Evolutionary conservation across 2,797 vertebrate genomes (phyloP).

Genomic region (Discoglossus pictus): DNA sequence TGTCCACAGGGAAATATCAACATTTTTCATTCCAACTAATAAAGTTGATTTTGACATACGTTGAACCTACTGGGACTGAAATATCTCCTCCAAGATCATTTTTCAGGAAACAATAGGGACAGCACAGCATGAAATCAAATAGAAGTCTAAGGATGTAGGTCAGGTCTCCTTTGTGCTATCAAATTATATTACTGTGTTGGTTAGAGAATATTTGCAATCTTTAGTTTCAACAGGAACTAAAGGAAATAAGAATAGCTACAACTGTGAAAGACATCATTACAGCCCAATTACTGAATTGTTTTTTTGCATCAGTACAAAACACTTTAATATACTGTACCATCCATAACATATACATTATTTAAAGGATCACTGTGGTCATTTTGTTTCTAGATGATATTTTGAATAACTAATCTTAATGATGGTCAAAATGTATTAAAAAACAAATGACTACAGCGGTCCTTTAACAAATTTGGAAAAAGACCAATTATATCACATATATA

Average conservation of each 20-base stretch:
- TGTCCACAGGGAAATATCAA: slow-evolving; percentile 34
- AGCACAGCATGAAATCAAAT: slow-evolving; percentile 11
- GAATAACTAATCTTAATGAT: no score
- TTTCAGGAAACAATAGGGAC: slow-evolving; percentile 35
- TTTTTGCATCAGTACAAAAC: neutral
- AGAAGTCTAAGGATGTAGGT: neutral
- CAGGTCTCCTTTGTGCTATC: slow-evolving; percentile 1
- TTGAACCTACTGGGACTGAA: slow-evolving; percentile 27
- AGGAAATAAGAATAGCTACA: neutral
- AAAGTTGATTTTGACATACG: slow-evolving; percentile 14
- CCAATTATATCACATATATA: no score
- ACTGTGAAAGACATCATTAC: no score
- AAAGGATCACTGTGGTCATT: no score
- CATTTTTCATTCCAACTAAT: slow-evolving; percentile 37
- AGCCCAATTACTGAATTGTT: no score
- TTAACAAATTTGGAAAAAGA: no score
- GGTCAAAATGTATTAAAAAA: no score
- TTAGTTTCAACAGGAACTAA: slow-evolving; percentile 7
- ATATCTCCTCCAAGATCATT: slow-evolving; percentile 17
- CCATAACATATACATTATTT: no score
- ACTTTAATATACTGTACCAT: no score
- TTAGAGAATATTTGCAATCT: slow-evolving; percentile 10
- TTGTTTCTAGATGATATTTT: no score
- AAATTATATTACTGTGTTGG: slow-evolving; percentile 21
- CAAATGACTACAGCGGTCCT: no score